A percentile compares a stretch with the other conserved stretches of the same genome.
phyloP scores from a whole-genome alignment of 30 jellyfish, hydroid and myxozoan genomes.

The Hydra vulgaris region DNA sequence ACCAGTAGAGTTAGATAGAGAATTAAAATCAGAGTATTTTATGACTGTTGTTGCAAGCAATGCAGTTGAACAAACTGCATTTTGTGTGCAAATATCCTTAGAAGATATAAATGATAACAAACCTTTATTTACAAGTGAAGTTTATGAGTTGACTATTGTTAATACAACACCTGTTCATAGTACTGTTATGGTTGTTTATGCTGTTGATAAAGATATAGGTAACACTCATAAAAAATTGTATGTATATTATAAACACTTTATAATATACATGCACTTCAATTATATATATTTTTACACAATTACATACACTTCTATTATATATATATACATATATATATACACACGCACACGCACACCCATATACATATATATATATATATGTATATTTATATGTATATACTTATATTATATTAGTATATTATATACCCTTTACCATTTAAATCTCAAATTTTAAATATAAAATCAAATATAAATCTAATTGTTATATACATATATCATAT shows the following conservation, averaged over 20 bases:
- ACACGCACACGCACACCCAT: not conserved
- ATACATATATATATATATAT: too few species aligned
- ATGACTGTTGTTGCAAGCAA: conserved; percentile 31
- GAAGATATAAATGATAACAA: conserved; percentile 77
- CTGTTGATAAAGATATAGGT: conserved; percentile 52
- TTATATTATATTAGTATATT: too few species aligned
- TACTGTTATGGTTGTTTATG: conserved; percentile 38
- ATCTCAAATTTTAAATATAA: too few species aligned
- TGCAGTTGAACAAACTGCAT: conserved; percentile 16
- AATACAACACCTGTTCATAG: conserved; percentile 45
- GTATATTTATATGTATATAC: too few species aligned
- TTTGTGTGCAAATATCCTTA: conserved; percentile 34
- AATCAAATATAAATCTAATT: too few species aligned
- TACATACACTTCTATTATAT: too few species aligned
- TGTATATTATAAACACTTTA: not conserved
- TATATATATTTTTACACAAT: too few species aligned
- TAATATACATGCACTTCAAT: not conserved
- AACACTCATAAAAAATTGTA: not conserved
- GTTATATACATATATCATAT: too few species aligned
- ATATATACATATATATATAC: too few species aligned
- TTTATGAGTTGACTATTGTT: conserved; percentile 22
- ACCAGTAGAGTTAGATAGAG: conserved; percentile 30
- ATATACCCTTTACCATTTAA: not conserved
- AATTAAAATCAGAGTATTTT: conserved; percentile 15
- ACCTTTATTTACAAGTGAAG: conserved; percentile 51